A percentile compares a stretch with the other conserved stretches of the same genome.
phyloP scores from a whole-genome alignment of 2,113 vertebrate genomes.

The Orientallactaga bullata region DNA sequence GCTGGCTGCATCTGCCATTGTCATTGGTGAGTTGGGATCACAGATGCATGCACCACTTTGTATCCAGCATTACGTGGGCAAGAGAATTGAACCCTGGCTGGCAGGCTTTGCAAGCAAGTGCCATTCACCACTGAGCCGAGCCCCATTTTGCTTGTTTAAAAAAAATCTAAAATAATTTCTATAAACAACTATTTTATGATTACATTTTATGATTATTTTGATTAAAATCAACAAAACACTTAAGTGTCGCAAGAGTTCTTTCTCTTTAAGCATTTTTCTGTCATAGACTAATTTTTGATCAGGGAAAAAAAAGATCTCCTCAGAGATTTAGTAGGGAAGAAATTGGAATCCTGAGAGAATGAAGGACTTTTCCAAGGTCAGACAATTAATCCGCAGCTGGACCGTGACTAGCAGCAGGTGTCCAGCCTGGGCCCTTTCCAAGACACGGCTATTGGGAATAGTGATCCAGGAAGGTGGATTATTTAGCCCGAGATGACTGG shows the following conservation, averaged over 20 bases:
- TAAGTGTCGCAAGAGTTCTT: background rate
- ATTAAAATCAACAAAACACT: background rate
- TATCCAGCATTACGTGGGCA: too few relatives aligned
- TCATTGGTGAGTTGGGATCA: too few relatives aligned
- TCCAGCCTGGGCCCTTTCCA: conserved; percentile 34
- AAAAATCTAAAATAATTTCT: background rate
- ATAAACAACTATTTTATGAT: background rate
- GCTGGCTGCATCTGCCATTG: too few relatives aligned
- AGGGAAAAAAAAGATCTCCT: conserved; percentile 2
- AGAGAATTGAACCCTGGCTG: too few relatives aligned
- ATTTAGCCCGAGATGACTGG: background rate
- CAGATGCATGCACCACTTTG: too few relatives aligned
- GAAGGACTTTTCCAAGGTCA: conserved; percentile 58
- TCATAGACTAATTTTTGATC: conserved; percentile 41
- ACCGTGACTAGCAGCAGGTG: background rate
- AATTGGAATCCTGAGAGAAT: conserved; percentile 29
- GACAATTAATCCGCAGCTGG: conserved; percentile 10
- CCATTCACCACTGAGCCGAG: too few relatives aligned
- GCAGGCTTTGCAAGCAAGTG: too few relatives aligned
- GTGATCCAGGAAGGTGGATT: conserved; percentile 1
- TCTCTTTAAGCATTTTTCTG: background rate
- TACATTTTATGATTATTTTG: background rate
- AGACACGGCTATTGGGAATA: background rate
- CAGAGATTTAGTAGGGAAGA: conserved; percentile 1
- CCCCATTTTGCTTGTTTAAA: too few relatives aligned